Conservation (phyloP, 1,140 invertebrate species). For the Drosophila saltans region DNA sequence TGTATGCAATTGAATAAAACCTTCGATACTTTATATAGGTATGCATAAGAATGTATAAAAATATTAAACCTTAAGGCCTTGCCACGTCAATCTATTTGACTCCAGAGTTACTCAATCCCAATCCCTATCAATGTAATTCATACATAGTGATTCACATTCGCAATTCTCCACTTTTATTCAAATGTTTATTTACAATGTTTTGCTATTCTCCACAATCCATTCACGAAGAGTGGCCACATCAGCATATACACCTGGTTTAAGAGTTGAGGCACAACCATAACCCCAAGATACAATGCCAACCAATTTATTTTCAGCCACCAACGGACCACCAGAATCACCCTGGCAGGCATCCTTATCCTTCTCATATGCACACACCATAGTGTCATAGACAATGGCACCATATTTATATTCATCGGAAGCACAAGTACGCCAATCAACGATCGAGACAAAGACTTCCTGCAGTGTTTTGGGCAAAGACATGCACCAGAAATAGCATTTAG, state of each 20-base stretch:
- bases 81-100: too few relatives aligned
- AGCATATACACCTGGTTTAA: constrained; percentile 86
- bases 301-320: constrained; percentile 73
- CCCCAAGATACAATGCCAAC: constrained; percentile 87
- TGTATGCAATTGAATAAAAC: background rate
- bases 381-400: constrained; percentile 73
- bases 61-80: too few relatives aligned
- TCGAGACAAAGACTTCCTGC: constrained; percentile 36
- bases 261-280: constrained; percentile 84
- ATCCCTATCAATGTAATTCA: background rate
- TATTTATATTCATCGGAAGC: constrained; percentile 38
- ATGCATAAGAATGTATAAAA: too few relatives aligned
- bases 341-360: constrained; percentile 84
- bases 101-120: too few relatives aligned
- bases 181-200: constrained; percentile 31
- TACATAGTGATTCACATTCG: too few relatives aligned
- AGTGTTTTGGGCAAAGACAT: constrained; percentile 33
- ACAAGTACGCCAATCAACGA: constrained; percentile 41
- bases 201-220: constrained; percentile 70
- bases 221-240: constrained; percentile 78
- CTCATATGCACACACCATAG: constrained; percentile 85
- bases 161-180: background rate
- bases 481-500: constrained; percentile 60
- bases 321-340: constrained; percentile 80
- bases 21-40: too few relatives aligned